Conservation (phyloP, 2,888 invertebrate genomes). For the Schizaphis graminum region DNA sequence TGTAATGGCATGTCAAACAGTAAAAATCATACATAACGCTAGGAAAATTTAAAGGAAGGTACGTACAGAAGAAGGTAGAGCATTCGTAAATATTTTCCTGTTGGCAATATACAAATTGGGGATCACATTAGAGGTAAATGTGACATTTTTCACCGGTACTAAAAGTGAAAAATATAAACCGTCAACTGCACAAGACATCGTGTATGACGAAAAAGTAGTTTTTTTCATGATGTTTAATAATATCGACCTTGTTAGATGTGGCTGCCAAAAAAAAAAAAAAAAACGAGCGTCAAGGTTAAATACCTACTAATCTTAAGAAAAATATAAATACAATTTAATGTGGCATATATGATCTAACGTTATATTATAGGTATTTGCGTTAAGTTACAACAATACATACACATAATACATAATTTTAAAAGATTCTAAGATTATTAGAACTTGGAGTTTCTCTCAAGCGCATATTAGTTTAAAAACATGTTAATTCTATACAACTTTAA, state of each 20-base stretch:
- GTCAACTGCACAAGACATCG: neutral
- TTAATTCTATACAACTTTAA: neutral
- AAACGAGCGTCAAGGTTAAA: neutral
- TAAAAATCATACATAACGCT: neutral
- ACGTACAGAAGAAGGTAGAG: neutral
- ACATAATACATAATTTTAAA: neutral
- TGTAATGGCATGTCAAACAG: conserved; percentile 8
- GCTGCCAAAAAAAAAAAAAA: neutral
- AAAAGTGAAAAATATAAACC: conserved; percentile 26
- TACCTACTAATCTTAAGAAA: neutral
- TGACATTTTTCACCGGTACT: conserved; percentile 1
- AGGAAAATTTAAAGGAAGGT: neutral
- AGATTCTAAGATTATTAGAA: neutral
- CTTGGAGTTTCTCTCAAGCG: neutral
- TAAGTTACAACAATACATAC: neutral
- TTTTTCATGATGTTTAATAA: neutral
- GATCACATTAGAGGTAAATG: neutral
- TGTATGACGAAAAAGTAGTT: conserved; percentile 2
- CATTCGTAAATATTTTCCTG: conserved; percentile 15
- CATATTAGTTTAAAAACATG: neutral
- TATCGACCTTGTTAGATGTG: neutral
- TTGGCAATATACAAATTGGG: conserved; percentile 27
- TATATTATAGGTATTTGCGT: neutral
- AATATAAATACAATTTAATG: neutral
- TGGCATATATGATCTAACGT: neutral